Evolutionary conservation across 2,797 vertebrate genomes (phyloP), one percentile per base, ranked within the genome.

Genomic region (Ptychobarbus kaznakovi): DNA sequence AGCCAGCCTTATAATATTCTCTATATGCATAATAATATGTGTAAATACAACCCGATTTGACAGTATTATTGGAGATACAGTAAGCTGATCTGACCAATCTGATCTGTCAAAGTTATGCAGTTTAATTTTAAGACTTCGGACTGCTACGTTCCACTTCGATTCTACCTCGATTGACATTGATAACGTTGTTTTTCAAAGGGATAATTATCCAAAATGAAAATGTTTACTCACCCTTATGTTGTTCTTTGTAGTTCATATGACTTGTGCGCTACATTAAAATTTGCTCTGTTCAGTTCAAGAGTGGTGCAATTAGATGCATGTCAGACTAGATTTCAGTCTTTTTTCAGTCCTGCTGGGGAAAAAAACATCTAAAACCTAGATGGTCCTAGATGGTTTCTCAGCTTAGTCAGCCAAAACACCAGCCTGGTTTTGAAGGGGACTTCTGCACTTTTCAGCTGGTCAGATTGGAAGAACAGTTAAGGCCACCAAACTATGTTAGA

Each of bases 51-150:
- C 13, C 53, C 38, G 35, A 86, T 84, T 72, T 32, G 76, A 80
- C 85, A 89, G 88, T 89, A 85, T 89, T 89, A 87, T 73, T 86
- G 53, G 74, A 85, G 51, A 83, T 74, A 35, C 63, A 35, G 63
- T 66, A 66, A 66, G 28, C 28, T n/a, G n/a, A n/a, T 35, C 63
- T 35, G 61, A 65, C 6, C 22, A 68, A 84, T 63, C 65, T 72
- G 69, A 68, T 75, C 73, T 66, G 46, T 74, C 66, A 85, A 42
- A 42, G 38, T 58, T 76, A 80, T 35, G 73, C 35, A 58, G 2
- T 35, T 46, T 73, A 70, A 74, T 63, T 84, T 76, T 15, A 38
- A 32, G 18, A 51, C 28, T 65, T 32, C 53, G 6, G 32, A 51
- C 73, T 79, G 42, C 11, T 69, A 58, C 61, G 38, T 15, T 68